Evolutionary conservation across 2,888 invertebrate species (phyloP), one percentile per base, ranked within the genome.

Genomic region (Caenorhabditis sp.): DNA sequence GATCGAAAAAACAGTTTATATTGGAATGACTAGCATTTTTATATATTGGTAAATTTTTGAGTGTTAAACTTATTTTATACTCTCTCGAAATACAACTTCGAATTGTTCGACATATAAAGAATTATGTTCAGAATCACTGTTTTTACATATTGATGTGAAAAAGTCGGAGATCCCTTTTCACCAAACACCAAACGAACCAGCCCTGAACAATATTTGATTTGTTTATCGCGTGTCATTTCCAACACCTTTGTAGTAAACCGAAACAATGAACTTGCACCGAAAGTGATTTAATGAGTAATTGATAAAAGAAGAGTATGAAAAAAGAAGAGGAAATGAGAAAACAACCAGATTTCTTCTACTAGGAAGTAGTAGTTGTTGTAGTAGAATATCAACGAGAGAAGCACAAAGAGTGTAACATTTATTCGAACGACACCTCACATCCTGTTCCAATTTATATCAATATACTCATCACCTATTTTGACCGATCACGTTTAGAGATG

Each of bases 241-340:
- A 43, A 43, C 43, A 43, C 43, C 43, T 43, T 43, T 43, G 43
- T 43, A 43, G 43, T 43, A 43, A 43, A 43, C 43, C 43, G 43
- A 43, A 43, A 43, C 43, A 43, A 43, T 43, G 10, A 43, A 43
- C 2, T 43, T 43, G 10, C 6, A 10, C 43, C 5, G 43, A 43
- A 43, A 14, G 43, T 43, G 17, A 43, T 17, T 43, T 17, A 43
- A 43, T 43, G 14, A 43, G 14, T 43, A 43, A 43, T 43, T 43
- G 43, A 3, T n/a, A n/a, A 43, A 10, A 43, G 14, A 43, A 43
- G 6, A 43, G 43, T 43, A 17, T 43, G 5, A 3, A 43, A 43
- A 43, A 43, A 12, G 14, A 17, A 17, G 43, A 43, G 43, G 10
- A 4, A 31, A 31, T 31, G 10, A 43, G 43, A 10, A 17, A 43